phyloP scores from a whole-genome alignment of 2,797 vertebrate genomes.

The Lerista edwardsae region DNA sequence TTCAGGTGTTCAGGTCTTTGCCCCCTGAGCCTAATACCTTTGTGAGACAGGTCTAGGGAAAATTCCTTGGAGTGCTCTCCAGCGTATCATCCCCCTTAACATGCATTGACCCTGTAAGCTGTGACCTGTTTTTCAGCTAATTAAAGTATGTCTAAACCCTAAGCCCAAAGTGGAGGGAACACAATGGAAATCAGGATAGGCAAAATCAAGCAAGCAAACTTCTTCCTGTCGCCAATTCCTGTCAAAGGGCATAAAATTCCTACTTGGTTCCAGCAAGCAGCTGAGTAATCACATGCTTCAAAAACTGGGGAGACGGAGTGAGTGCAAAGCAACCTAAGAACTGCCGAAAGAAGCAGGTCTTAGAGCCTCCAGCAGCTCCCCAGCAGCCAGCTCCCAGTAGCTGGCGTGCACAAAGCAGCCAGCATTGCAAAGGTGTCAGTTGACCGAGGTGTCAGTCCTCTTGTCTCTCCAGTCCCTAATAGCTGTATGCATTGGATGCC shows the following conservation, averaged over 20 bases:
- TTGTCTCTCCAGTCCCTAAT: too few species aligned
- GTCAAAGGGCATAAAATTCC: not conserved
- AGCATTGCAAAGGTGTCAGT: too few species aligned
- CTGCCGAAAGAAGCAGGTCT: not conserved
- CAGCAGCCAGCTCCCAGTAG: not conserved
- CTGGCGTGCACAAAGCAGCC: not conserved
- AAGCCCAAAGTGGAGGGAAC: too few species aligned
- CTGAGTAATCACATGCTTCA: not conserved
- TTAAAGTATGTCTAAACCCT: not conserved
- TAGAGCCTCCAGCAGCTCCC: not conserved
- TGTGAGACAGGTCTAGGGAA: not conserved
- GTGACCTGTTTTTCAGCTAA: not conserved
- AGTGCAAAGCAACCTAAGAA: not conserved
- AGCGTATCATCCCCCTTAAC: not conserved
- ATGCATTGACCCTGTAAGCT: too few species aligned
- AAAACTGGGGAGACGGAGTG: not conserved
- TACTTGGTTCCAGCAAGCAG: not conserved
- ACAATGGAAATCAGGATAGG: too few species aligned
- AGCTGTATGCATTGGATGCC: not conserved
- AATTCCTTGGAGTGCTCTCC: not conserved
- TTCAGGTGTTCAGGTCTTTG: not conserved
- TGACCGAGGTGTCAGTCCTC: too few species aligned
- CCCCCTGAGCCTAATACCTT: not conserved
- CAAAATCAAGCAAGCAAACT: too few species aligned
- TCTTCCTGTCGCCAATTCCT: too few species aligned